Evolutionary conservation across 2,888 invertebrate species (phyloP), one percentile per base, ranked within the genome.

Genomic region (Sturmia bella): DNA sequence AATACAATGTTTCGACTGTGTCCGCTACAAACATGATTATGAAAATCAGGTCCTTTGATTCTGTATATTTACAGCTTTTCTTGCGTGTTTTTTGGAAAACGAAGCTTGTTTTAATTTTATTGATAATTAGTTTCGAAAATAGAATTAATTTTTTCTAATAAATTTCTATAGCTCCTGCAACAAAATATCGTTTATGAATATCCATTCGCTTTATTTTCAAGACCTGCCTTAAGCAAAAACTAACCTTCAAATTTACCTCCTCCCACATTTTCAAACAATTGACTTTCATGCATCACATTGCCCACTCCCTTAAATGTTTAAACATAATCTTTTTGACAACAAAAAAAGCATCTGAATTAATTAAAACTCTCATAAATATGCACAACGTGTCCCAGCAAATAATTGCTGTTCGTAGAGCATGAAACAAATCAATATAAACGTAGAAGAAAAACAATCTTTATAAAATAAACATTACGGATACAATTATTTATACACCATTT

Each of bases 401-500:
- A 54, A 76, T 76, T 69, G 37, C 61, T 68, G 32, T 45, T 43
- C 27, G 13, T n/a, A 32, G 27, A 69, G 41, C 56, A 57, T 41
- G 41, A 69, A 75, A 57, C 64, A 75, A 75, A 80, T 68, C 66
- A 79, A 80, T 80, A 75, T 13, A 70, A 66, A 70, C 13, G 56
- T 48, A 54, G 41, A 74, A 80, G 37, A 27, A 70, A 81, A 50
- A 70, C 32, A 54, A 45, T 76, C 66, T 69, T 56, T 52, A 61
- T 45, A 57, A 66, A 72, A 72, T 39, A 78, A 72, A 74, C 59
- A 75, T 78, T 74, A 39, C 54, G 64, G 69, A 78, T 70, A 54
- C 73, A 82, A 82, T 82, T 78, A 82, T 82, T 82, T 82, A 75
- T 78, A 82, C 74, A 70, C 69, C 39, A 78, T 72, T 76, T 64